phyloP scores from a whole-genome alignment of 2,113 vertebrate genomes.

The Myanophis thanlyinensis region DNA sequence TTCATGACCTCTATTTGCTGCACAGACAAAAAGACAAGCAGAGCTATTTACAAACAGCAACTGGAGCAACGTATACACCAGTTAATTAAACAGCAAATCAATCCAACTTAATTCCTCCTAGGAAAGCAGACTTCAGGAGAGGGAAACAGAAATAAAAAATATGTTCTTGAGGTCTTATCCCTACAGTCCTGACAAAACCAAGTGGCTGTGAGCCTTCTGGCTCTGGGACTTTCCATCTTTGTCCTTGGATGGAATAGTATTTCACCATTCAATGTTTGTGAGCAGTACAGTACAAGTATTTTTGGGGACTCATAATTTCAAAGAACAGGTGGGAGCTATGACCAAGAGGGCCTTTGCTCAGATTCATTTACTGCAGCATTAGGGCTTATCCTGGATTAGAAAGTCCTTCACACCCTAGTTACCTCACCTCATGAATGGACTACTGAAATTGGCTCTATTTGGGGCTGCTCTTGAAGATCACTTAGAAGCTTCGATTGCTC shows the following conservation, averaged over 20 bases:
- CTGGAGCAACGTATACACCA: constrained; percentile 57
- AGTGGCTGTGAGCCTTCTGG: background rate
- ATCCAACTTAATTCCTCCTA: constrained; percentile 61
- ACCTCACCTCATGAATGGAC: background rate
- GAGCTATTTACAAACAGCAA: constrained; percentile 58
- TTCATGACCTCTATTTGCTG: constrained; percentile 26
- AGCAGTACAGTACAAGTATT: background rate
- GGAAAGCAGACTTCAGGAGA: constrained; percentile 59
- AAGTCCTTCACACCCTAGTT: background rate
- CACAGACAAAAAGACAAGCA: constrained; percentile 47
- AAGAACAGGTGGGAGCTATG: background rate
- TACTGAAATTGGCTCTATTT: background rate
- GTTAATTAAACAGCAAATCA: constrained; percentile 70
- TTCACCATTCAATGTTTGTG: background rate
- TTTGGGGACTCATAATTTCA: background rate
- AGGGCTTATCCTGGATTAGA: background rate
- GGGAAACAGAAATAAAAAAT: constrained; percentile 45
- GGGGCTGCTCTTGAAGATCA: background rate
- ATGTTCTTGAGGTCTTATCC: background rate
- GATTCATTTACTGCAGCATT: background rate
- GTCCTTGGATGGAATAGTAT: background rate
- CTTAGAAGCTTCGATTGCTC: background rate
- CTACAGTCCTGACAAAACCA: background rate
- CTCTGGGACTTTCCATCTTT: background rate
- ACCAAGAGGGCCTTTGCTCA: background rate